Base-by-base conservation (phyloP, 2,888 invertebrate genomes). In the Synergus itoensis region DNA sequence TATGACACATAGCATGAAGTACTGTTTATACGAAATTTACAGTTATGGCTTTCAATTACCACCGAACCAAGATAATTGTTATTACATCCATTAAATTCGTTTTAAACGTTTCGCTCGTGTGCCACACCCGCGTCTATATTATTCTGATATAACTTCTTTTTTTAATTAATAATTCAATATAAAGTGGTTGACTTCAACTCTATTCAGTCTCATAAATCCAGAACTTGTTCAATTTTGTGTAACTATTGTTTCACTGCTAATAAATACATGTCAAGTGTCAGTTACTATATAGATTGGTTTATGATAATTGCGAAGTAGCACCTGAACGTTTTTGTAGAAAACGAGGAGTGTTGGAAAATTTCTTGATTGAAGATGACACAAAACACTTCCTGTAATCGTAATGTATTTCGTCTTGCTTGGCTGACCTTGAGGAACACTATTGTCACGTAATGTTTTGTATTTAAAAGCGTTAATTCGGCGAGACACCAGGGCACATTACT, bases 71-170 rank as follows among this genome's bases (percentile, higher is more conserved):
- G 45, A 69, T 69, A 45, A 69, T 69, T 48, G 45, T 69, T 48
- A 45, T 69, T 69, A 14, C 48, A 69, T 69, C 48, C 45, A 45
- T 48, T 48, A 48, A 64, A 64, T 45, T 16, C 21, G 11, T 69
- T 69, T 69, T 69, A 69, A 69, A 69, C 16, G 48, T 48, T 69
- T 69, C 48, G 69, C 69, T 69, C 69, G 48, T 48, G 69, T 28
- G 45, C 69, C 69, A 69, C 48, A 69, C 69, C 48, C 69, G 69
- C 69, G 1, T 28, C 28, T 28, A 28, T 28, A 28, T 28, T 28
- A 28, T 28, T 28, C 28, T 28, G 28, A 1, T 28, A 1, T 28
- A 28, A 28, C 28, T 28, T 28, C 28, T 28, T 28, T 28, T 28
- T 28, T 28, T 28, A 2, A 28, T 28, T 28, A 28, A 28, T 28